These are phyloP conservation scores for Mustela nigripes DNA, from an alignment of 2,113 vertebrate genomes.

Conservation along the genomic window DNA sequence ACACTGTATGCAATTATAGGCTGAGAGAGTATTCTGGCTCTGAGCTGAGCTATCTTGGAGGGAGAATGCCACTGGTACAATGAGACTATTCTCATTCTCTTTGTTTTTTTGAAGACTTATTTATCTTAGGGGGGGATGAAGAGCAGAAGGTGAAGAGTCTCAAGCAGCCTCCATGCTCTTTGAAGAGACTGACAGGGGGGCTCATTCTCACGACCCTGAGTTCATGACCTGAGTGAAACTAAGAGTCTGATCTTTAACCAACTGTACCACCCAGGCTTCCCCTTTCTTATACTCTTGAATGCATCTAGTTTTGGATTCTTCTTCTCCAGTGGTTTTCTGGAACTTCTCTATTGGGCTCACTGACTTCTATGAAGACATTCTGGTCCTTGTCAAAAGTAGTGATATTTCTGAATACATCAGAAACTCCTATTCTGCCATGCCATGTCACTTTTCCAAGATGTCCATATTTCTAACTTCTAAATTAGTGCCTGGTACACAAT, in stretches of 20 bases:
- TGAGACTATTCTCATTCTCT: neutral
- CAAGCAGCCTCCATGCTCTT: neutral
- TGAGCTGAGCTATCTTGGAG: neutral
- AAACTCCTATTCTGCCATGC: neutral
- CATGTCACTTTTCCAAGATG: neutral
- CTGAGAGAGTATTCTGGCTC: neutral
- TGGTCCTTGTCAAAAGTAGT: neutral
- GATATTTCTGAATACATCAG: neutral
- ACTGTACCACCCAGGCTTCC: neutral
- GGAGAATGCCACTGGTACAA: neutral
- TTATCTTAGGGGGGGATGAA: neutral
- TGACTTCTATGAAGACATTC: neutral
- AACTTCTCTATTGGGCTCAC: neutral
- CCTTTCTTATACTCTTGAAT: neutral
- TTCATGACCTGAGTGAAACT: neutral
- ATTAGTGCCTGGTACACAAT: neutral
- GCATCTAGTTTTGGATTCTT: neutral
- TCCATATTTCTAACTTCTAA: neutral
- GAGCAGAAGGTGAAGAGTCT: neutral
- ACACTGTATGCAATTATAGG: neutral
- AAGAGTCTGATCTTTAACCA: neutral
- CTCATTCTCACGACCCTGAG: neutral
- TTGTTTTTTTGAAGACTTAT: neutral
- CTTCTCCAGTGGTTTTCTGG: neutral
- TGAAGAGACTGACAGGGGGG: neutral